A percentile compares a stretch with the other conserved stretches of the same genome.
phyloP scores from a whole-genome alignment of 2,888 invertebrate species.

The Aphidius colemani region DNA sequence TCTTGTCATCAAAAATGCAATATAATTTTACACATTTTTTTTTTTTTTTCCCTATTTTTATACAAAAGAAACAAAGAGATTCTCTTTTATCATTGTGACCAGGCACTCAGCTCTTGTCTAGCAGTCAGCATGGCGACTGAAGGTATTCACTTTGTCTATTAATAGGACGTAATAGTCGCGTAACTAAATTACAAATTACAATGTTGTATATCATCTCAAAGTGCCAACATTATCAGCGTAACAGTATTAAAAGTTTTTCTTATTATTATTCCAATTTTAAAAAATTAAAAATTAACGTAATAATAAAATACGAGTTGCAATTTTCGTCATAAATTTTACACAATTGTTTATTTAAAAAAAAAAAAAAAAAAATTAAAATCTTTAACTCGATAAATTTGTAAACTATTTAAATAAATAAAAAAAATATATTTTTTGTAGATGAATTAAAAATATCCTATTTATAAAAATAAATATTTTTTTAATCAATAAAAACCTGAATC shows the following conservation, averaged over 20 bases:
- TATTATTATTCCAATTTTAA: too few relatives aligned
- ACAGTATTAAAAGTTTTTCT: too few relatives aligned
- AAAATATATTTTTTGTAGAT: too few relatives aligned
- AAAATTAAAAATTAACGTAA: too few relatives aligned
- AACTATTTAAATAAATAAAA: background rate
- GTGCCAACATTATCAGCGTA: too few relatives aligned
- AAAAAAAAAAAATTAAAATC: too few relatives aligned
- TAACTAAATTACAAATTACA: conserved; percentile 28
- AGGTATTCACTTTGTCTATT: conserved; percentile 19
- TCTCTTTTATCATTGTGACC: conserved; percentile 9
- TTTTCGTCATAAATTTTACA: background rate
- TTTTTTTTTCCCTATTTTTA: too few relatives aligned
- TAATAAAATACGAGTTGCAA: too few relatives aligned
- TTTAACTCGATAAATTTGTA: background rate
- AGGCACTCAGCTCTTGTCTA: conserved; percentile 12
- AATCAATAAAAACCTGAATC: too few relatives aligned
- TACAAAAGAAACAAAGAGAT: conserved; percentile 2
- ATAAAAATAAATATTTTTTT: too few relatives aligned
- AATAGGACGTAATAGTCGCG: conserved; percentile 31
- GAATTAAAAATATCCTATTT: too few relatives aligned
- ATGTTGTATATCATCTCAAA: background rate
- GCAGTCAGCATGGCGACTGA: conserved; percentile 32
- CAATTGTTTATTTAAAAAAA: too few relatives aligned
- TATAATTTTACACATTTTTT: background rate
- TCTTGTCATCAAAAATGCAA: background rate